Evolutionary conservation across 2,888 invertebrate species (phyloP).

Genomic region (Xanthia togata): DNA sequence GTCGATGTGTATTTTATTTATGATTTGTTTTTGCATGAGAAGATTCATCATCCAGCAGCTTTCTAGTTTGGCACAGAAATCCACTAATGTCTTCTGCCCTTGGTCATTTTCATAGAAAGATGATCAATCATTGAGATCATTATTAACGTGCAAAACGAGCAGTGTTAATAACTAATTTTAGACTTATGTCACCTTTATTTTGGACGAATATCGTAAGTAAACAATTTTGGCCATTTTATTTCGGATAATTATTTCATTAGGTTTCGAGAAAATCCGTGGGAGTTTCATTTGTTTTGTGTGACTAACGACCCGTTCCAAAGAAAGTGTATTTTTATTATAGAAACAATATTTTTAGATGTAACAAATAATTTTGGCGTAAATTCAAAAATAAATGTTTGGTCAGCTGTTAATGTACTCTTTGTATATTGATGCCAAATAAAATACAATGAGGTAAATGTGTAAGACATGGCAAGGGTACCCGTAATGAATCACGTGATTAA

Average conservation of each 20-base stretch:
- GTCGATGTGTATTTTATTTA: neutral
- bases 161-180: neutral
- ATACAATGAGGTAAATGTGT: neutral
- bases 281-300: neutral
- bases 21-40: neutral
- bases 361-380: slow-evolving; percentile 20
- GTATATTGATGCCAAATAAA: slow-evolving; percentile 27
- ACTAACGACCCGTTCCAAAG: slow-evolving; percentile 10
- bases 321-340: neutral
- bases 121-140: neutral
- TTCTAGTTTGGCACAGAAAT: neutral
- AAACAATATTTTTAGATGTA: slow-evolving; percentile 17
- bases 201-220: neutral
- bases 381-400: slow-evolving; percentile 19
- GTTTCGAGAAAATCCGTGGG: neutral
- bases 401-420: slow-evolving; percentile 1
- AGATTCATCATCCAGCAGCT: neutral
- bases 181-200: neutral
- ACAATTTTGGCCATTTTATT: neutral
- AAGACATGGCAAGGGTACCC: neutral
- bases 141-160: neutral
- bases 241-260: neutral
- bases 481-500: neutral
- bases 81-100: neutral
- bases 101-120: neutral